These are phyloP conservation scores for Calidris pugnax DNA, from an alignment of 2,113 vertebrate genomes.

Conservation along the genomic window DNA sequence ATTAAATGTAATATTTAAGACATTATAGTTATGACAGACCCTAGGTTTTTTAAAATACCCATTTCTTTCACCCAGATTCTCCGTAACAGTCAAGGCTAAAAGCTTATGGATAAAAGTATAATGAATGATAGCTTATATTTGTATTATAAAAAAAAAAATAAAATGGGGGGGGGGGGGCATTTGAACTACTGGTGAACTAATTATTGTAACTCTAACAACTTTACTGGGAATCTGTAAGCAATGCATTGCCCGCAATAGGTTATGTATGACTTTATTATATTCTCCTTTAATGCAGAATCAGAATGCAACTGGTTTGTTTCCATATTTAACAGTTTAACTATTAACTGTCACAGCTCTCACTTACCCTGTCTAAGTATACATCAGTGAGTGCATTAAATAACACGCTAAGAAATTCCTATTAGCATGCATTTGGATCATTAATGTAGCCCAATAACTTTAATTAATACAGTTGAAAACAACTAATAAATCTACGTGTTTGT, in stretches of 20 bases:
- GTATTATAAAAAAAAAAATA: too few relatives aligned
- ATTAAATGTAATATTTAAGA: background rate
- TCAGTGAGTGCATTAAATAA: background rate
- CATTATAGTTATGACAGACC: accelerated
- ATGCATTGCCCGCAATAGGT: background rate
- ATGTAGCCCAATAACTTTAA: slow-evolving; percentile 38
- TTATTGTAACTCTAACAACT: background rate
- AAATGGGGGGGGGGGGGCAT: background rate
- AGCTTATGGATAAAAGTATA: background rate
- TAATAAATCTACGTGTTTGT: slow-evolving; percentile 62
- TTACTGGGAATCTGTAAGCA: background rate
- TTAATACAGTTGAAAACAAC: slow-evolving; percentile 44
- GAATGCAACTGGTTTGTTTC: background rate
- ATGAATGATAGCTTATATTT: background rate
- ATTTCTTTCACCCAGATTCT: background rate
- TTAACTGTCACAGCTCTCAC: background rate
- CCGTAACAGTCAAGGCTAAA: background rate
- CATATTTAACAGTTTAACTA: background rate
- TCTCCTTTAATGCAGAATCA: background rate
- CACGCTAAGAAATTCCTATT: background rate
- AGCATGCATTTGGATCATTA: slow-evolving; percentile 16
- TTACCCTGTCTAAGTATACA: background rate
- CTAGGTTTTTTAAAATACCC: background rate
- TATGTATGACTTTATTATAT: background rate
- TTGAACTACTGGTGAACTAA: background rate